Conservation (phyloP, 2,113 vertebrate genomes). For the Periophthalmus modestus region DNA sequence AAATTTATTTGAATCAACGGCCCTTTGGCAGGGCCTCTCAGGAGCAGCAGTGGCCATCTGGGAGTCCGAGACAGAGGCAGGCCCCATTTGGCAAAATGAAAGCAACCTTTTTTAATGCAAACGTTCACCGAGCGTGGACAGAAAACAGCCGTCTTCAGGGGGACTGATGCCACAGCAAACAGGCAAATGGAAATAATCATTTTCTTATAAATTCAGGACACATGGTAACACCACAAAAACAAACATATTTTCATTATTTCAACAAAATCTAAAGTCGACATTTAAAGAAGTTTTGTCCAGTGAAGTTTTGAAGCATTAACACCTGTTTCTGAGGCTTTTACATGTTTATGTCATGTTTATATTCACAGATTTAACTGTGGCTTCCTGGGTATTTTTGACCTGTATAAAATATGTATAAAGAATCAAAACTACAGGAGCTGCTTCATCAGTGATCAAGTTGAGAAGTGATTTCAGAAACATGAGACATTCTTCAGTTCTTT, state of each 20-base stretch:
- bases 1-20: conserved; percentile 78
- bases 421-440: background rate
- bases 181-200: background rate
- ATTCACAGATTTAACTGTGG: no score
- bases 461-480: background rate
- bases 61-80: conserved; percentile 42
- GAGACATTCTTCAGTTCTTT: background rate
- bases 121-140: conserved; percentile 29
- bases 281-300: no score
- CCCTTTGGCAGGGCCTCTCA: conserved; percentile 45
- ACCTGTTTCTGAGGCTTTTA: background rate
- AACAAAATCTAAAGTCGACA: no score
- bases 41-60: conserved; percentile 54
- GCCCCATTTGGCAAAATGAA: conserved; percentile 61
- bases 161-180: conserved; percentile 22
- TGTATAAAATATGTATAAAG: background rate
- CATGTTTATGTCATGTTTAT: background rate
- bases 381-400: no score
- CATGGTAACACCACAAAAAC: background rate
- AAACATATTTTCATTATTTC: background rate
- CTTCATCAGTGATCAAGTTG: background rate
- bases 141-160: conserved; percentile 33
- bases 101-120: conserved; percentile 56
- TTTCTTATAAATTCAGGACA: background rate
- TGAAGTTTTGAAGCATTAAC: background rate